These are phyloP conservation scores for Margaritifera margaritifera DNA, from an alignment of 2,888 invertebrate species.

Conservation along the genomic window DNA sequence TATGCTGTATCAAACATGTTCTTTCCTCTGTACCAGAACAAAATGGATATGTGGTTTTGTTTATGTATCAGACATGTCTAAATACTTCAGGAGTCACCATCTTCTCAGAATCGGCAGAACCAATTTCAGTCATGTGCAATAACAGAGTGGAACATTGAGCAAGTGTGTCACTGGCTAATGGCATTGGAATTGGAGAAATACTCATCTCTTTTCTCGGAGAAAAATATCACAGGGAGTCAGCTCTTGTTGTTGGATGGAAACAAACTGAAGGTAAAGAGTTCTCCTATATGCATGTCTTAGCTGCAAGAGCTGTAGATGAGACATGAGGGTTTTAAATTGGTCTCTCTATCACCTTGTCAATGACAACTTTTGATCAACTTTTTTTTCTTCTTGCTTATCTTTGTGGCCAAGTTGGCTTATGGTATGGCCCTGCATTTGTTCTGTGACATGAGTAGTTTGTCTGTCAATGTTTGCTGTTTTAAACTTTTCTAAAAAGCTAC, in stretches of 20 bases:
- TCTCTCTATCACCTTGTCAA: background rate
- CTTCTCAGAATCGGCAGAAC: conserved; percentile 43
- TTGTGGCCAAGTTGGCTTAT: too few relatives aligned
- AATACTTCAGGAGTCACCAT: conserved; percentile 5
- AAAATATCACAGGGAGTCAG: conserved; percentile 88
- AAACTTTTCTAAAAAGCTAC: too few relatives aligned
- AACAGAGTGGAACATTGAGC: conserved; percentile 84
- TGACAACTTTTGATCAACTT: background rate
- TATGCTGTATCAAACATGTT: too few relatives aligned
- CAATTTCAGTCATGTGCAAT: conserved; percentile 73
- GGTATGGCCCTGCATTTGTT: too few relatives aligned
- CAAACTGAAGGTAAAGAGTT: conserved; percentile 82
- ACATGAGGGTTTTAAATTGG: background rate
- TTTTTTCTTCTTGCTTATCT: too few relatives aligned
- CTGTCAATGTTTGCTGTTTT: too few relatives aligned
- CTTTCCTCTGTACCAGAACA: too few relatives aligned
- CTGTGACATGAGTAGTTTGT: too few relatives aligned
- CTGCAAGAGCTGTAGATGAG: background rate
- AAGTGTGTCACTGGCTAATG: conserved; percentile 95
- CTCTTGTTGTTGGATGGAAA: conserved; percentile 91
- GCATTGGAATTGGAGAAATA: conserved; percentile 73
- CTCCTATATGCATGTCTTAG: background rate
- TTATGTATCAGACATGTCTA: too few relatives aligned
- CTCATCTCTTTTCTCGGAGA: conserved; percentile 57
- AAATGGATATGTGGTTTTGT: too few relatives aligned